phyloP scores from a whole-genome alignment of 2,888 invertebrate species.

The Kuschelorhynchus macadamiae region DNA sequence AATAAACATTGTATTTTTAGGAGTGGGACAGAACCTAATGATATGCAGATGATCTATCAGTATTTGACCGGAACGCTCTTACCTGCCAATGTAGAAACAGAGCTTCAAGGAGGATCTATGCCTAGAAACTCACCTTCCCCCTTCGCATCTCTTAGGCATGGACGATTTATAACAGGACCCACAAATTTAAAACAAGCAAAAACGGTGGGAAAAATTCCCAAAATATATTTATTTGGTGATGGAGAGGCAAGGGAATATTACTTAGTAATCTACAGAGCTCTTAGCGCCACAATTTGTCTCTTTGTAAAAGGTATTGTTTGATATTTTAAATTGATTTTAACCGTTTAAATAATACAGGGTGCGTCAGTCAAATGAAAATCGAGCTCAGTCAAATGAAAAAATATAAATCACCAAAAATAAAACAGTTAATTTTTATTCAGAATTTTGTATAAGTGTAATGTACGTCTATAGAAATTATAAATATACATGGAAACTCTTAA shows the following conservation, averaged over 20 bases:
- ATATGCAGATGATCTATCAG: conserved; percentile 91
- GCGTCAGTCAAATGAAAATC: too few species aligned
- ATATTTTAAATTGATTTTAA: too few species aligned
- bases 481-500: too few species aligned
- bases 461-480: too few species aligned
- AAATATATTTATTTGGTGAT: conserved; percentile 78
- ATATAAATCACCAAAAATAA: too few species aligned
- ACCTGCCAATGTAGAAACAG: conserved; percentile 81
- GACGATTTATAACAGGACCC: conserved; percentile 80
- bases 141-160: conserved; percentile 71
- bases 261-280: conserved; percentile 86
- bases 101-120: conserved; percentile 79
- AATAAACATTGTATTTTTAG: too few species aligned
- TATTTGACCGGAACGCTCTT: conserved; percentile 86
- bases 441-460: too few species aligned
- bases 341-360: too few species aligned
- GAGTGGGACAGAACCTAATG: conserved; percentile 87
- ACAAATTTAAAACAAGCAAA: conserved; percentile 72
- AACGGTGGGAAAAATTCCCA: conserved; percentile 75
- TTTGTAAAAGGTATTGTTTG: conserved; percentile 80
- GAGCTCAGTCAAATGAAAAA: too few species aligned
- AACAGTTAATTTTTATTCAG: too few species aligned
- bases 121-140: conserved; percentile 71
- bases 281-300: conserved; percentile 89
- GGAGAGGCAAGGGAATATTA: conserved; percentile 74